Percentiles rank a stretch among this genome's conserved stretches.
phyloP scores from a whole-genome alignment of 2,113 vertebrate species.

The Misgurnus anguillicaudatus region DNA sequence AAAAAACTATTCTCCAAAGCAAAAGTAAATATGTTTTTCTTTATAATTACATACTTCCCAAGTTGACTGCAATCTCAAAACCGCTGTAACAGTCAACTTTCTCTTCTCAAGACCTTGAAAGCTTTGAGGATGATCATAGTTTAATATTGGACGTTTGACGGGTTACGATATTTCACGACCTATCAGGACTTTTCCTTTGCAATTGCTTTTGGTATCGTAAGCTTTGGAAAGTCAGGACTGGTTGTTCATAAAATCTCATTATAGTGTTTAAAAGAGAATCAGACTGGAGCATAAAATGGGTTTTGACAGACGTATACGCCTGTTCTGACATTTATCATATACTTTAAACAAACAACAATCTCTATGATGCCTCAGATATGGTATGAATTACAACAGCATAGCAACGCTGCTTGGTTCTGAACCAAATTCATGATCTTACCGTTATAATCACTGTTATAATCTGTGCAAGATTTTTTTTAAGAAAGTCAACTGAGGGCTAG shows the following conservation, averaged over 20 bases:
- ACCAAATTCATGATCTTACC: background rate
- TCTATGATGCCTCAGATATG: conserved; percentile 18
- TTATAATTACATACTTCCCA: conserved; percentile 29
- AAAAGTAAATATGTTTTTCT: conserved; percentile 36
- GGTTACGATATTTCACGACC: conserved; percentile 8
- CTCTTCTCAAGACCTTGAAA: background rate
- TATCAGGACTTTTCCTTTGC: conserved; percentile 1
- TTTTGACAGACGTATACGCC: conserved; percentile 8
- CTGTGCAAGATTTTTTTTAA: conserved; percentile 39
- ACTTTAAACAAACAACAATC: conserved; percentile 11
- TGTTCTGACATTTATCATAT: conserved; percentile 16
- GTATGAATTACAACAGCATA: conserved; percentile 2
- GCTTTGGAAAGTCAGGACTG: background rate
- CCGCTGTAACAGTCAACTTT: conserved; percentile 28
- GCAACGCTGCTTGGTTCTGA: background rate
- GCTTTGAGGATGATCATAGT: background rate
- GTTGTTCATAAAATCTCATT: conserved; percentile 9
- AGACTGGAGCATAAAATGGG: conserved; percentile 12
- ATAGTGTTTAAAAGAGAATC: conserved; percentile 3
- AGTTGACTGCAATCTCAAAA: conserved; percentile 29
- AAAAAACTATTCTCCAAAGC: background rate
- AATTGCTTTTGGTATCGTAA: background rate
- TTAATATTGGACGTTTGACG: background rate
- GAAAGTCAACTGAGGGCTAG: conserved; percentile 54
- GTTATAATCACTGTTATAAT: conserved; percentile 39